Base-by-base conservation (phyloP, 2,113 vertebrate genomes). In the Ceuthmochares aereus region DNA sequence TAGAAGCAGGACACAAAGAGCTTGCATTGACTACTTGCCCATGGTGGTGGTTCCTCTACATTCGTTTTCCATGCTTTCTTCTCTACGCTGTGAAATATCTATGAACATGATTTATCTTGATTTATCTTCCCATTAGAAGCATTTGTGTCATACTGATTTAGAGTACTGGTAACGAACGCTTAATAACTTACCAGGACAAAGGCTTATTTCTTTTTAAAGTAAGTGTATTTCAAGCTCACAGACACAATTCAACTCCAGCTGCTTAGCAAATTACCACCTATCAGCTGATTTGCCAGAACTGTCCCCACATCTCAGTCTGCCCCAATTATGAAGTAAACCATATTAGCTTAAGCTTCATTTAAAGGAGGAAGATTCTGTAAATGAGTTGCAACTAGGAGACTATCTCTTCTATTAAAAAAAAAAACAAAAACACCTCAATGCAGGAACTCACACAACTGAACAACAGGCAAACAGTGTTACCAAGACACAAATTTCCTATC, bases 211-310 rank as follows among this genome's bases (percentile, higher is more conserved):
- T 93, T 94, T 94, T 94, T 93, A 90, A 96, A 93, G 78, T 37
- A 91, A 96, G 73, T 0, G 11, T 90, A 83, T 95, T 91, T 91
- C 89, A 92, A 89, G 91, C 94, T 97, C n/a, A 68, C 66, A 93
- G 84, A 92, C 84, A 91, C 92, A 82, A 95, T 95, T 87, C 96
- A 95, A 90, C 89, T 94, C 95, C 93, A 95, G 84, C 95, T 95
- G 94, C 89, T 95, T 92, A 75, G 80, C 80, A 68, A 95, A 96
- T 96, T 95, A 91, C 73, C 91, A 95, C 96, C 91, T 89, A 95
- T 87, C 94, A 92, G 84, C 52, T 91, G 89, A 78, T 95, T 68
- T 95, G 75, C 93, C 67, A 17, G 75, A 92, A 90, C 67, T 95
- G 91, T 96, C 89, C 91, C 87, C 69, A 84, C 76, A 20, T 63